Evolutionary conservation across 2,888 invertebrate genomes (phyloP), one percentile per base, ranked within the genome.

Genomic region (Calameuta pallipes): DNA sequence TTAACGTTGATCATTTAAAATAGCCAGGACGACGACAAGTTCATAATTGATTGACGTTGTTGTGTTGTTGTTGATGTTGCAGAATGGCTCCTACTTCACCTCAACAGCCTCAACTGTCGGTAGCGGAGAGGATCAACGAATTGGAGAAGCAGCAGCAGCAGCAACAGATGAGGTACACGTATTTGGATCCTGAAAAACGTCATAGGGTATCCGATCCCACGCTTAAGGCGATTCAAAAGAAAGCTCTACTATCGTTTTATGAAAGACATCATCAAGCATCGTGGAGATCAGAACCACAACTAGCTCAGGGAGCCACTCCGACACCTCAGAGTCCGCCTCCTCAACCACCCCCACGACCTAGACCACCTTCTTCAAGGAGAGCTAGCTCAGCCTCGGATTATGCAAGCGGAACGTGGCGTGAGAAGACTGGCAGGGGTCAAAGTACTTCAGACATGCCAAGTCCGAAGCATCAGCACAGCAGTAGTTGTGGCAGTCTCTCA

Each of bases 151-250:
- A 91, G 86, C 89, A 88, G 81, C 90, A 86, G 74, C 88, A 88
- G 74, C 92, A 93, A 90, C 92, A 93, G 80, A 92, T 92, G 85
- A 94, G 94, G 84, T 95, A 95, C 87, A 94, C 95, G 4, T 96
- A 95, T 87, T 91, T 95, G 82, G 96, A 96, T 87, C 95, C 95
- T 1, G 95, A 95, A 75, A 96, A 96, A 89, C 94, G 94, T 80
- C 95, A 95, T 89, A 93, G 95, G 81, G 94, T 96, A 56, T 94
- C 95, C 37, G 95, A 95, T 89, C 93, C 96, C 12, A 95, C 96
- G 0, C 91, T 97, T 41, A 97, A 96, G 91, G 96, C 95, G 23
- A 95, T 96, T 80, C 97, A 97, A 88, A 96, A 97, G 92, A 96
- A 96, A 89, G 97, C 97, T 0, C 92, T 97, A 11, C 92, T 96